Evolutionary conservation across 2,797 vertebrate species (phyloP).

Genomic region (Astyanax mexicanus): DNA sequence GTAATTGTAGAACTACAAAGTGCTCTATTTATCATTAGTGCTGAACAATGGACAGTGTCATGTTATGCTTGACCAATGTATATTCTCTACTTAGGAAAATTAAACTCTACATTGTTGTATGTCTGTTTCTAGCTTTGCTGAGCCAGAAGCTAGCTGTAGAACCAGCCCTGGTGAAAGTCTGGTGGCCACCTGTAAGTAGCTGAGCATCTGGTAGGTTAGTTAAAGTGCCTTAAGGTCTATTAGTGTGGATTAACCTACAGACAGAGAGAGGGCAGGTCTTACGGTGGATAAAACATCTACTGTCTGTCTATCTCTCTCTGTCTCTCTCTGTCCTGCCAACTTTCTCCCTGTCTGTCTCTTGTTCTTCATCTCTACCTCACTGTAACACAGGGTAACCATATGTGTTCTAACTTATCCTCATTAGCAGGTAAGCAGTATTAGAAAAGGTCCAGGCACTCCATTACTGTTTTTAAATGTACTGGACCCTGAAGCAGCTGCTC

Average conservation of each 20-base stretch:
- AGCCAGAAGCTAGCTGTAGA: too few relatives aligned
- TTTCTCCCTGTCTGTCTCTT: background rate
- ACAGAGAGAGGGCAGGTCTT: constrained; percentile 54
- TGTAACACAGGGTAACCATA: background rate
- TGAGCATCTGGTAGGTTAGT: constrained; percentile 78
- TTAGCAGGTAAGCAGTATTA: background rate
- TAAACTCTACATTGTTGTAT: too few relatives aligned
- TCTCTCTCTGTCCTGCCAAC: constrained; percentile 26
- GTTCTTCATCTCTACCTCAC: background rate
- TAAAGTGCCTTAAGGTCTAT: constrained; percentile 79
- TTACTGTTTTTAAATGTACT: background rate
- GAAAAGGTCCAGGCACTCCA: background rate
- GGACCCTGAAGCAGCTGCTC: too few relatives aligned
- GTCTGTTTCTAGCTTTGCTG: too few relatives aligned
- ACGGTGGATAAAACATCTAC: constrained; percentile 56
- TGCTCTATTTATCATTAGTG: too few relatives aligned
- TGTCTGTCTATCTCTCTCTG: too few relatives aligned
- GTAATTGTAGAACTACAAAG: too few relatives aligned
- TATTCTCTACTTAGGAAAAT: too few relatives aligned
- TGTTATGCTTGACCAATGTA: too few relatives aligned
- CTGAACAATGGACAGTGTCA: too few relatives aligned
- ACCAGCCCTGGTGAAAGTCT: constrained; percentile 52
- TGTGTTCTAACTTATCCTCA: background rate
- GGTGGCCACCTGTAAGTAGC: constrained; percentile 46
- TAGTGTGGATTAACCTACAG: constrained; percentile 75